Percentiles rank a stretch among this genome's conserved stretches.
Conservation (phyloP, 2,888 invertebrate species). For the Cantharis flavilabris region DNA sequence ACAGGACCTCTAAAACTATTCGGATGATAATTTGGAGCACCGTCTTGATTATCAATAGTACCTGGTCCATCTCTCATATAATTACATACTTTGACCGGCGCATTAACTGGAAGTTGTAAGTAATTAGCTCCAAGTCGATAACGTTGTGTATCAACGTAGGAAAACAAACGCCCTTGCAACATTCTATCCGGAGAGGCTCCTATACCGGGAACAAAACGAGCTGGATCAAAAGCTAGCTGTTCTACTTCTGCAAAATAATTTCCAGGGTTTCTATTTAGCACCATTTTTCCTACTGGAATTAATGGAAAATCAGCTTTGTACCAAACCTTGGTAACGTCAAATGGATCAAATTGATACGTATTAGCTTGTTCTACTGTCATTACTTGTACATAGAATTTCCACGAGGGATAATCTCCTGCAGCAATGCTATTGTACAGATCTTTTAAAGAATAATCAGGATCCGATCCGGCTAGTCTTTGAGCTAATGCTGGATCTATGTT, state of each 20-base stretch:
- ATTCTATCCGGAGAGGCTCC: conserved; percentile 93
- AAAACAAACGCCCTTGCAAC: conserved; percentile 85
- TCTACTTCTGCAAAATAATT: conserved; percentile 96
- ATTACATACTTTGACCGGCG: conserved; percentile 78
- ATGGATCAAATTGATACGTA: conserved; percentile 81
- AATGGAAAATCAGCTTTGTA: conserved; percentile 85
- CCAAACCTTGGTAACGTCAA: conserved; percentile 94
- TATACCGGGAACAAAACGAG: conserved; percentile 89
- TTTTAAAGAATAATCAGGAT: conserved; percentile 87
- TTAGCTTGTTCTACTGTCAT: conserved; percentile 91
- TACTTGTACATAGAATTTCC: conserved; percentile 80
- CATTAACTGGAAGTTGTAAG: conserved; percentile 92
- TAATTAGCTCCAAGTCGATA: conserved; percentile 90
- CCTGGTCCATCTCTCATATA: conserved; percentile 89
- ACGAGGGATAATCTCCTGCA: conserved; percentile 72
- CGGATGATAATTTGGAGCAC: conserved; percentile 95
- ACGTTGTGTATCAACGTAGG: conserved; percentile 90
- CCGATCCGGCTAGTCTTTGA: conserved; percentile 68
- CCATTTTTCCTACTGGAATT: conserved; percentile 84
- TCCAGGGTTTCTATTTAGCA: conserved; percentile 84
- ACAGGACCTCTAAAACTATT: conserved; percentile 93
- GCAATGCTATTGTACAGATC: conserved; percentile 91
- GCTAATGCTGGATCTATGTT: conserved; percentile 74
- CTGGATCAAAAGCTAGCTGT: conserved; percentile 88
- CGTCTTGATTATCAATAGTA: conserved; percentile 79